Evolutionary conservation across 1,140 invertebrate genomes (phyloP).

Genomic region (Augochlora pura): DNA sequence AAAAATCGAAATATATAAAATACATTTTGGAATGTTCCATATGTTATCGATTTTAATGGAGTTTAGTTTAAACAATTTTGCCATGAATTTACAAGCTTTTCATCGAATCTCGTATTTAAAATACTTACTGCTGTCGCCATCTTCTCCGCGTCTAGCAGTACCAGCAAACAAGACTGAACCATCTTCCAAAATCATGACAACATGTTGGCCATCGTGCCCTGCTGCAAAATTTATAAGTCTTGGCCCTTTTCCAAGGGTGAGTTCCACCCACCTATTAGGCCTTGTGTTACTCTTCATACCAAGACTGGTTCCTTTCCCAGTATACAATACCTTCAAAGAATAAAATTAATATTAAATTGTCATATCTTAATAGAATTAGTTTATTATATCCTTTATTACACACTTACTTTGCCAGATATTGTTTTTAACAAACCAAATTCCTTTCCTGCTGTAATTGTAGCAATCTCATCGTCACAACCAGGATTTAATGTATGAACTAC

Average conservation of each 20-base stretch:
- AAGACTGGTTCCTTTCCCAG: conserved; percentile 87
- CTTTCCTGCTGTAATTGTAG: conserved; percentile 87
- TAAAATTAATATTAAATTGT: not conserved
- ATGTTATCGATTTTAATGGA: no score
- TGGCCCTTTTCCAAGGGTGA: conserved; percentile 87
- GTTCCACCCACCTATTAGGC: conserved; percentile 87
- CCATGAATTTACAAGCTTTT: no score
- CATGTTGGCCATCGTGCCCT: conserved; percentile 96
- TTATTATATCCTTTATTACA: not conserved
- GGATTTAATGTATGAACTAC: conserved; percentile 78
- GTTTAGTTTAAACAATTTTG: not conserved
- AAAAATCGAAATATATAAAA: conserved; percentile 54
- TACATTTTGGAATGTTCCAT: not conserved
- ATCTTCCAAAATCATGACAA: conserved; percentile 92
- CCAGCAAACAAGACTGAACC: conserved; percentile 94
- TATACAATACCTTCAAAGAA: conserved; percentile 84
- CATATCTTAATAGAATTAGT: conserved; percentile 7
- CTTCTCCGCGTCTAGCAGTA: conserved; percentile 94
- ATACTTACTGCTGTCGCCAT: conserved; percentile 87
- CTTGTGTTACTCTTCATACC: conserved; percentile 85
- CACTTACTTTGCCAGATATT: conserved; percentile 86
- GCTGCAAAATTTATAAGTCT: conserved; percentile 90
- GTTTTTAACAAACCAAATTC: conserved; percentile 92
- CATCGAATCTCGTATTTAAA: no score
- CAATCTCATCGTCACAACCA: conserved; percentile 86